Conservation (phyloP, 2,888 invertebrate species). For the Germaria angustata region DNA sequence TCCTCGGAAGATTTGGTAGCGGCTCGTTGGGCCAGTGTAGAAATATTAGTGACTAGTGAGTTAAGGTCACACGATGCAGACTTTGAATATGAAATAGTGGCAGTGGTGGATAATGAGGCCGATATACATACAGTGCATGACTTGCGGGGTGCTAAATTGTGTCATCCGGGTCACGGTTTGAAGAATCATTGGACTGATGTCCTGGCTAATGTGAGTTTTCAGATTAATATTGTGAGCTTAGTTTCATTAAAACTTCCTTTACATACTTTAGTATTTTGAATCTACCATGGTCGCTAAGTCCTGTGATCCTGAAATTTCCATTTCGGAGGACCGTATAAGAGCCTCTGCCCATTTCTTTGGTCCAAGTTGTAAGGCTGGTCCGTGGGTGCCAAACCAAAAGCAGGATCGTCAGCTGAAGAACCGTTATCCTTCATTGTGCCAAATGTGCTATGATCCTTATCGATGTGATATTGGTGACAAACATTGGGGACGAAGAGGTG, state of each 20-base stretch:
- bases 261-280: slow-evolving; percentile 85
- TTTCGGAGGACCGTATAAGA: slow-evolving; percentile 89
- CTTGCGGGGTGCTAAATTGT: slow-evolving; percentile 86
- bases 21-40: slow-evolving; percentile 84
- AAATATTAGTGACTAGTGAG: slow-evolving; percentile 87
- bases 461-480: slow-evolving; percentile 86
- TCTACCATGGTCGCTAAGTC: slow-evolving; percentile 85
- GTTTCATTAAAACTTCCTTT: slow-evolving; percentile 32
- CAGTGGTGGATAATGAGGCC: slow-evolving; percentile 83
- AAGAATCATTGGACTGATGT: slow-evolving; percentile 88
- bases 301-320: slow-evolving; percentile 85
- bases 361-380: slow-evolving; percentile 91
- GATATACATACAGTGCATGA: slow-evolving; percentile 83
- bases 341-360: slow-evolving; percentile 88
- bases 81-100: slow-evolving; percentile 84
- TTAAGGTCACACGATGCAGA: slow-evolving; percentile 82
- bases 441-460: slow-evolving; percentile 84
- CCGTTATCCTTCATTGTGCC: slow-evolving; percentile 87
- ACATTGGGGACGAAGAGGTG: slow-evolving; percentile 91
- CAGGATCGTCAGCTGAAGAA: slow-evolving; percentile 85
- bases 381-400: slow-evolving; percentile 86
- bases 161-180: slow-evolving; percentile 90
- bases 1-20: slow-evolving; percentile 92
- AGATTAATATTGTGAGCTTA: slow-evolving; percentile 81
- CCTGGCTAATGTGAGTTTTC: slow-evolving; percentile 85